phyloP scores from a whole-genome alignment of 1,140 invertebrate species.

The Drosophila ficusphila region DNA sequence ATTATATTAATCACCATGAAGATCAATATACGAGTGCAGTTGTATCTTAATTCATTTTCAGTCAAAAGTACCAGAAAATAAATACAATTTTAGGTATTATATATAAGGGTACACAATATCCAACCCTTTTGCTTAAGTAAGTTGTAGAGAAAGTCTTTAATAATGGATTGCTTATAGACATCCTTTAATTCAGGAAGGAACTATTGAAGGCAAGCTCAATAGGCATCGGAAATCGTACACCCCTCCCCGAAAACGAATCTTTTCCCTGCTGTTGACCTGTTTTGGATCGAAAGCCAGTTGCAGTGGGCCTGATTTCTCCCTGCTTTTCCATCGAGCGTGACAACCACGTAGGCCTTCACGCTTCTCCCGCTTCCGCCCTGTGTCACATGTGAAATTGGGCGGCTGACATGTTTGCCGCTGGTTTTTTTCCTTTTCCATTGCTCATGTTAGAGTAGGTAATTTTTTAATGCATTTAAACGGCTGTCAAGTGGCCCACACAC shows the following conservation, averaged over 20 bases:
- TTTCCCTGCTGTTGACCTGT: constrained; percentile 5
- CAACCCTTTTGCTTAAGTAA: no score
- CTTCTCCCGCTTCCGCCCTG: constrained; percentile 22
- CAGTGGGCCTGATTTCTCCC: constrained; percentile 58
- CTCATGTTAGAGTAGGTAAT: constrained; percentile 54
- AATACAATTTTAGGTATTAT: no score
- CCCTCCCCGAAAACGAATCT: not conserved
- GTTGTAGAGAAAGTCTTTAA: not conserved
- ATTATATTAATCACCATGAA: no score
- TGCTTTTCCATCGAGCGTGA: constrained; percentile 56
- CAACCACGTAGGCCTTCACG: constrained; percentile 17
- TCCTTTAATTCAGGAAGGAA: not conserved
- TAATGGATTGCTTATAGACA: not conserved
- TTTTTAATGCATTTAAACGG: constrained; percentile 79
- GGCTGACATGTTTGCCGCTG: constrained; percentile 49
- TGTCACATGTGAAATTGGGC: constrained; percentile 71
- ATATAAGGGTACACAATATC: no score
- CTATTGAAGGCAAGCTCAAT: not conserved
- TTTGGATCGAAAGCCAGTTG: constrained; percentile 44
- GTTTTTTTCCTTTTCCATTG: constrained; percentile 19
- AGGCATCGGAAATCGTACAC: not conserved
- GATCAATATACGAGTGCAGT: no score
- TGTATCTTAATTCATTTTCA: no score
- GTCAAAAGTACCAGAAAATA: no score
- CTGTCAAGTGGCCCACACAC: constrained; percentile 72